Evolutionary conservation across 1,140 invertebrate species (phyloP).

Genomic region (Drepana arcuata): DNA sequence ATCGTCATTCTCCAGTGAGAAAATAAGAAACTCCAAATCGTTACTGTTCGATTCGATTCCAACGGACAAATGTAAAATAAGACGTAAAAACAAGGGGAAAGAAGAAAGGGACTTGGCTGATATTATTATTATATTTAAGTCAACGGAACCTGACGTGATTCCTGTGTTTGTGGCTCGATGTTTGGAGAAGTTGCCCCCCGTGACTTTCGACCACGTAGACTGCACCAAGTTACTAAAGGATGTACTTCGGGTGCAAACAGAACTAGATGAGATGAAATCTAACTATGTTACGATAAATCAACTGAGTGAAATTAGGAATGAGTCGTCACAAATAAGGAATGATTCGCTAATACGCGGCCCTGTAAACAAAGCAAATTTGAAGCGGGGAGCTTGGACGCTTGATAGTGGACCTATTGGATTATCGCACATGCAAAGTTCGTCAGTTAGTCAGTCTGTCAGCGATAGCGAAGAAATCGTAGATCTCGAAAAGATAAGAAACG

Average conservation of each 20-base stretch:
- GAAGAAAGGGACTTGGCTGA: constrained; percentile 8
- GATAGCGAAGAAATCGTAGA: neutral
- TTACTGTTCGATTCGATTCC: constrained; percentile 12
- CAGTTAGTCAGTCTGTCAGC: neutral
- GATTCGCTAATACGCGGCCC: neutral
- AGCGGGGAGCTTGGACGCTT: constrained; percentile 1
- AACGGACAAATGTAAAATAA: constrained; percentile 3
- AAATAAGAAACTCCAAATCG: constrained; percentile 12
- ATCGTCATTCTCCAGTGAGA: constrained; percentile 8
- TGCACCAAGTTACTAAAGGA: constrained; percentile 15
- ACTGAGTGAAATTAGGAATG: constrained; percentile 5
- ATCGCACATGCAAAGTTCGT: neutral
- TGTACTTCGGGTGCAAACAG: constrained; percentile 7
- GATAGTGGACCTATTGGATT: constrained; percentile 3
- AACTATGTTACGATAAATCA: constrained; percentile 10
- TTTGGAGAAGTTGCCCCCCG: constrained; percentile 11
- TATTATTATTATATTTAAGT: constrained; percentile 11
- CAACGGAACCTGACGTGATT: constrained; percentile 9
- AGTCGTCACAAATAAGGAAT: constrained; percentile 3
- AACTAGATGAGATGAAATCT: constrained; percentile 7
- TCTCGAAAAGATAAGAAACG: neutral
- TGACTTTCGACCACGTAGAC: constrained; percentile 14
- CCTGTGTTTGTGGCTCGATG: constrained; percentile 14
- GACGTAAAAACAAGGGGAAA: constrained; percentile 10
- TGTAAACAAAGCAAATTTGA: constrained; percentile 1